A percentile compares a stretch with the other conserved stretches of the same genome.
Evolutionary conservation across 2,888 invertebrate species (phyloP).

Genomic region (Mythimna lalbum): DNA sequence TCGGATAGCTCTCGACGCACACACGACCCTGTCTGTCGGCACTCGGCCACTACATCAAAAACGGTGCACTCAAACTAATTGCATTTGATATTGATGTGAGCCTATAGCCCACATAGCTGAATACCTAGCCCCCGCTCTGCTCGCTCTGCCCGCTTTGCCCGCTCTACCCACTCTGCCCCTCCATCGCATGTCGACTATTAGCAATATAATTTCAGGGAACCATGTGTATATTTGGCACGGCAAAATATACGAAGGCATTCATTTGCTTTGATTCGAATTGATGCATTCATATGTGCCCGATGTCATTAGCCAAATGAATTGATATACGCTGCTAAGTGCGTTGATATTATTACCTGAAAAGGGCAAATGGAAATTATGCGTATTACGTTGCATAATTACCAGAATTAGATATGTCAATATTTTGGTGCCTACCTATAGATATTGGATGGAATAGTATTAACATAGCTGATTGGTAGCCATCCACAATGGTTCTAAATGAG

Average conservation of each 20-base stretch:
- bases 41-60: constrained; percentile 87
- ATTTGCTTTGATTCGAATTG: constrained; percentile 60
- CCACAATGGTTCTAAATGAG: too few species aligned
- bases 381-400: constrained; percentile 27
- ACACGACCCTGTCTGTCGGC: constrained; percentile 73
- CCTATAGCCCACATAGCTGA: constrained; percentile 73
- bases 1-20: constrained; percentile 74
- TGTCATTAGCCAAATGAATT: constrained; percentile 54
- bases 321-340: constrained; percentile 26
- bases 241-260: constrained; percentile 57
- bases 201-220: constrained; percentile 66
- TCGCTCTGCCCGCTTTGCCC: constrained; percentile 14
- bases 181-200: constrained; percentile 68
- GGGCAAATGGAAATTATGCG: constrained; percentile 9
- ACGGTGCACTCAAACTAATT: constrained; percentile 90
- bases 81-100: constrained; percentile 87
- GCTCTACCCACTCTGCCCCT: constrained; percentile 19
- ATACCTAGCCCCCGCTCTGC: constrained; percentile 64
- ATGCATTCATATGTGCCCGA: constrained; percentile 50
- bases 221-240: constrained; percentile 59
- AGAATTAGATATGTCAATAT: neutral
- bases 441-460: neutral
- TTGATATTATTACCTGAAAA: constrained; percentile 20
- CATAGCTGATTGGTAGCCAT: too few species aligned
- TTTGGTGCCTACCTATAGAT: neutral